Base-by-base conservation (phyloP, 2,797 vertebrate genomes). In the Enteromius paludinosus region DNA sequence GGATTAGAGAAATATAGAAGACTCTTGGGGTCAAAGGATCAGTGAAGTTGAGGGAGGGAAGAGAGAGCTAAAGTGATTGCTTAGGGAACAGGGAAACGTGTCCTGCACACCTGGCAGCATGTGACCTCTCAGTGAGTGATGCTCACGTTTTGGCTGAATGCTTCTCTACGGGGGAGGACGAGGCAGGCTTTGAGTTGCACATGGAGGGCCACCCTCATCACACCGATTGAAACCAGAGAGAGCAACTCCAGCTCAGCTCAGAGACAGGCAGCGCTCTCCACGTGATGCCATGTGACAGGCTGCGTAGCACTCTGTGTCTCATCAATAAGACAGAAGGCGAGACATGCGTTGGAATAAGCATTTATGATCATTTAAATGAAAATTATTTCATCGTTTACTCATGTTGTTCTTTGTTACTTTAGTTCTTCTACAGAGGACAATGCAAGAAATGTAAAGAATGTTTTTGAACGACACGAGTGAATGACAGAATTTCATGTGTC, bases 121-220 rank as follows among this genome's bases (percentile, higher is more conserved):
- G 86, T 88, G 89, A 88, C 82, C 75, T 73, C 73, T 70, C 47
- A 61, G 52, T 6, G 28, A 68, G 47, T n/a, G 35, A 56, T 70
- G 71, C 80, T 85, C 87, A 87, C 81, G 79, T 88, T 88, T 86
- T 62, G 81, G 23, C 70, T 54, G 81, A 88, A 75, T 85, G 84
- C 62, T 84, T 18, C 68, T 75, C 25, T 76, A 23, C 61, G 45
- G 81, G 75, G 54, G 83, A 86, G 76, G 75, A 59, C 25, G 65
- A 65, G 82, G 5, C 54, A 72, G 33, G 33, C 70, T 47, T 82
- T 85, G 75, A 59, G 74, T 49, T 84, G 75, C 87, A 88, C 88
- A 76, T 89, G 89, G 85, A 74, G 68, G 43, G 56, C 68, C 87
- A 84, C 54, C 14, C 65, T 83, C 74, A 28, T 78, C 59, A 79